A percentile compares a stretch with the other conserved stretches of the same genome.
These are phyloP conservation scores for Gavialis gangeticus DNA, from an alignment of 2,113 vertebrate genomes.

Conservation along the genomic window DNA sequence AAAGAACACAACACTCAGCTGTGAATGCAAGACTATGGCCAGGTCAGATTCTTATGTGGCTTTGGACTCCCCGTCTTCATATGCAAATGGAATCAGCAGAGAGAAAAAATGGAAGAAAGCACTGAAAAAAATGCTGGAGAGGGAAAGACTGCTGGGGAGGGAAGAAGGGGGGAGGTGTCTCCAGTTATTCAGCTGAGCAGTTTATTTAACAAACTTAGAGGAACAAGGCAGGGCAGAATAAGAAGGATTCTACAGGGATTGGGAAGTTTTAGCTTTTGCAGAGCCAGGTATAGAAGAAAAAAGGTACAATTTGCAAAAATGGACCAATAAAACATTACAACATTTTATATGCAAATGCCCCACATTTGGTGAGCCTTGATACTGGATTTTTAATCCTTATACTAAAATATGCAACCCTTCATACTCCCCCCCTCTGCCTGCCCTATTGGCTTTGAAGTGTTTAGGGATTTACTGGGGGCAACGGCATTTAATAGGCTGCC, in stretches of 20 bases:
- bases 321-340: neutral
- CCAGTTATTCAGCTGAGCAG: conserved; percentile 61
- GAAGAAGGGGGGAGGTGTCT: conserved; percentile 49
- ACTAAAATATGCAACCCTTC: conserved; percentile 51
- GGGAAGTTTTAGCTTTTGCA: neutral
- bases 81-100: conserved; percentile 76
- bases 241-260: conserved; percentile 52
- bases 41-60: conserved; percentile 56
- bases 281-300: conserved; percentile 45
- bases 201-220: conserved; percentile 65
- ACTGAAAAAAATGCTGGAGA: conserved; percentile 72
- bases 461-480: conserved; percentile 39
- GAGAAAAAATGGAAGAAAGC: conserved; percentile 72
- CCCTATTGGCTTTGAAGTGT: neutral
- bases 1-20: conserved; percentile 45
- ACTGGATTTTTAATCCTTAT: conserved; percentile 33
- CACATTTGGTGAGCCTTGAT: conserved; percentile 4
- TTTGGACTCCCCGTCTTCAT: conserved; percentile 75
- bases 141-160: conserved; percentile 66
- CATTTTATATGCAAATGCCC: neutral
- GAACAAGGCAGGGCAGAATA: conserved; percentile 60
- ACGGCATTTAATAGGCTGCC: conserved; percentile 56
- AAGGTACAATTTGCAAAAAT: conserved; percentile 51
- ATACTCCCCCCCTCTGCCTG: conserved; percentile 42
- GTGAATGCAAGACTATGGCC: conserved; percentile 53